Percentiles rank a stretch among this genome's conserved stretches.
These are phyloP conservation scores for Enoplosus armatus DNA, from an alignment of 2,797 vertebrate species.

Conservation along the genomic window DNA sequence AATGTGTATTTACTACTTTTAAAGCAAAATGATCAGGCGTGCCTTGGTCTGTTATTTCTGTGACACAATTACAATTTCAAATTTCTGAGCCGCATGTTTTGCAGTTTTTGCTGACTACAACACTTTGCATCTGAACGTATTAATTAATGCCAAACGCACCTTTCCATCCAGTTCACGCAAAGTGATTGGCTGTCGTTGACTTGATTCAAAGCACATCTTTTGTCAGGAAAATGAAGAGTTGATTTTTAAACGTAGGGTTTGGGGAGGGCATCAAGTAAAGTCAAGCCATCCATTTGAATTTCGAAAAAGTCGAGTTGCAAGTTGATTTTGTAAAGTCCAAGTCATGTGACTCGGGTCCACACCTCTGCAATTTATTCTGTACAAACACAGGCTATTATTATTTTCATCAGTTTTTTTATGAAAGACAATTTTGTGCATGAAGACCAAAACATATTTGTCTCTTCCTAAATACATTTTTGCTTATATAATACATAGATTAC, in stretches of 20 bases:
- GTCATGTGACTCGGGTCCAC: slow-evolving; percentile 8
- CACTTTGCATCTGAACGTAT: not conserved
- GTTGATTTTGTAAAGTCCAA: not conserved
- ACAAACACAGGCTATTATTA: slow-evolving; percentile 57
- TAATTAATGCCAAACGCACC: not conserved
- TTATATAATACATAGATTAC: slow-evolving; percentile 71
- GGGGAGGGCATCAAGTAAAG: no score
- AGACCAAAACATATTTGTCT: slow-evolving; percentile 60
- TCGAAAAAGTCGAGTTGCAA: not conserved
- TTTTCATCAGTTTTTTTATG: slow-evolving; percentile 58
- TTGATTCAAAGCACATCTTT: not conserved
- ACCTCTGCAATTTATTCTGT: slow-evolving; percentile 26
- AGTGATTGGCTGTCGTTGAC: not conserved
- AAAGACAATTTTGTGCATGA: slow-evolving; percentile 62
- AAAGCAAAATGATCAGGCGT: not conserved
- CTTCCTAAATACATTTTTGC: slow-evolving; percentile 62
- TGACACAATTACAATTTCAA: not conserved
- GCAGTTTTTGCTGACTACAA: no score
- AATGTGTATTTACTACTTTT: not conserved
- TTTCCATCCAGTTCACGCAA: not conserved
- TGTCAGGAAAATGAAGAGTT: not conserved
- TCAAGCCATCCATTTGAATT: no score
- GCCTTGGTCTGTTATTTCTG: not conserved
- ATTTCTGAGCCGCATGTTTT: not conserved
- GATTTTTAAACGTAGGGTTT: no score